phyloP scores from a whole-genome alignment of 2,113 vertebrate species.

The Hippocampus zosterae region DNA sequence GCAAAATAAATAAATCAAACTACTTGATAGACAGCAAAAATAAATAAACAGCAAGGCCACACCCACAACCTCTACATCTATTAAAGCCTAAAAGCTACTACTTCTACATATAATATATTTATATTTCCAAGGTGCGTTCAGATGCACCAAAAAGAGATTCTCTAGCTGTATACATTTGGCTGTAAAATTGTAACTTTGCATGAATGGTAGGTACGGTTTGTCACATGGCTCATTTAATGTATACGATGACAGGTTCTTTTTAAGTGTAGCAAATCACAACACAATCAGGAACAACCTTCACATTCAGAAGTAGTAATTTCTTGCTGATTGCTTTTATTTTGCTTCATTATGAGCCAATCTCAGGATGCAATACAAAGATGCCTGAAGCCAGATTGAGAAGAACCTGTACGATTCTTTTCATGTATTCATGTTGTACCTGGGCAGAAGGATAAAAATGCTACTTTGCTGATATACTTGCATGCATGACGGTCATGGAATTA shows the following conservation, averaged over 20 bases:
- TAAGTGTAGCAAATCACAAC: not conserved
- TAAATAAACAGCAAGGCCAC: constrained; percentile 17
- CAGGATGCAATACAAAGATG: not conserved
- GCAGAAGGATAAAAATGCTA: not conserved
- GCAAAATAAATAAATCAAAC: not conserved
- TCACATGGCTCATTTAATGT: not conserved
- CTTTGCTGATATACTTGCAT: not conserved
- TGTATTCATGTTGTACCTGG: not conserved
- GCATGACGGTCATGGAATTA: not conserved
- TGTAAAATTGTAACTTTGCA: not conserved
- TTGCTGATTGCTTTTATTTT: not conserved
- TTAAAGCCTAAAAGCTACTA: constrained; percentile 2
- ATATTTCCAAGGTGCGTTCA: constrained; percentile 39
- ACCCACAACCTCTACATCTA: constrained; percentile 23
- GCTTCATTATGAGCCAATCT: not conserved
- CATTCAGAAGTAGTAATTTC: no score
- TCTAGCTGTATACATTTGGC: not conserved
- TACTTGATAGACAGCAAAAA: not conserved
- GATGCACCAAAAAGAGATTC: constrained; percentile 41
- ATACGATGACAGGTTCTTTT: not conserved
- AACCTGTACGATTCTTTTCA: not conserved
- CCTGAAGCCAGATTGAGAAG: not conserved
- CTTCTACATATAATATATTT: not conserved
- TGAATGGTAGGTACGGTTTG: not conserved
- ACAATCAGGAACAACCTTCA: not conserved